Evolutionary conservation across 2,797 vertebrate species (phyloP).

Genomic region (Propithecus perrieri): DNA sequence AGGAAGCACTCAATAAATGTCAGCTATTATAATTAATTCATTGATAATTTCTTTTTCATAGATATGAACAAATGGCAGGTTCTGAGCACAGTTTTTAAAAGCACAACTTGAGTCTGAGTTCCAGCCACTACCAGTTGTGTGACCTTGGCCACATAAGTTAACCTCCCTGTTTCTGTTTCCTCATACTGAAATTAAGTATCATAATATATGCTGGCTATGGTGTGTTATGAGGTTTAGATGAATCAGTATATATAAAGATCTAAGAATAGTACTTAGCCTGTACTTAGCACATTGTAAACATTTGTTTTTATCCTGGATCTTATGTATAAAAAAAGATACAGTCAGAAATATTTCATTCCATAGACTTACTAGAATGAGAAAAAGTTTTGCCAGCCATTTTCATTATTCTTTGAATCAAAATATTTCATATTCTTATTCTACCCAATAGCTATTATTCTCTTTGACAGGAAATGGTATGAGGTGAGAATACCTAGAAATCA

Average conservation of each 20-base stretch:
- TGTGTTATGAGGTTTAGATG: not conserved
- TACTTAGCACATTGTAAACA: not conserved
- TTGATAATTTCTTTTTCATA: not conserved
- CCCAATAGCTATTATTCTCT: conserved; percentile 7
- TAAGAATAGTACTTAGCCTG: not conserved
- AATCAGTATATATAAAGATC: not conserved
- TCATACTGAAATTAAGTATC: not conserved
- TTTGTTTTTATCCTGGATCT: not conserved
- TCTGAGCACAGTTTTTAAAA: not conserved
- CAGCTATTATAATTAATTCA: not conserved
- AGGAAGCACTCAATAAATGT: not conserved
- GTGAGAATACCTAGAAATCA: conserved; percentile 29
- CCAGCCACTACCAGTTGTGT: not conserved
- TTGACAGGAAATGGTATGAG: not conserved
- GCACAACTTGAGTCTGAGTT: not conserved
- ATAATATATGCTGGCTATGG: not conserved
- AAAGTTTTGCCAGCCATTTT: not conserved
- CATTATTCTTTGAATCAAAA: conserved; percentile 25
- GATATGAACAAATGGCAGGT: not conserved
- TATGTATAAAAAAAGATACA: not conserved
- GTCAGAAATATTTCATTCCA: conserved; percentile 2
- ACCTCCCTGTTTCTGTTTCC: not conserved
- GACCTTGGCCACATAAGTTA: not conserved
- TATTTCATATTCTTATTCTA: not conserved
- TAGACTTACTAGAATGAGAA: not conserved